Evolutionary conservation across 1,140 invertebrate genomes (phyloP).

Genomic region (Lysiphlebus fabarum): DNA sequence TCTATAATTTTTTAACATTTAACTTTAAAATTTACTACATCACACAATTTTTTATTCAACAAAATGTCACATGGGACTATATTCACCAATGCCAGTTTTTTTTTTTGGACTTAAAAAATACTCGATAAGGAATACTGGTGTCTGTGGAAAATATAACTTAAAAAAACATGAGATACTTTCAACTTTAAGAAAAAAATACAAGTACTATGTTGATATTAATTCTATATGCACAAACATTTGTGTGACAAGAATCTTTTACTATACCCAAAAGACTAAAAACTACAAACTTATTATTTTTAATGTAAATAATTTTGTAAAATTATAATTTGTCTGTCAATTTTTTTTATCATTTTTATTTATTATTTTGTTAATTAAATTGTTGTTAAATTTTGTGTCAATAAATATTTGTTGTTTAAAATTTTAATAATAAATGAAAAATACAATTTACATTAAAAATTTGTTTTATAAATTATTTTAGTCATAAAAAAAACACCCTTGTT

Average conservation of each 20-base stretch:
- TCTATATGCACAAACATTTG: conserved; percentile 49
- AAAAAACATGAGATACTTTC: conserved; percentile 44
- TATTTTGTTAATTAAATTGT: background rate
- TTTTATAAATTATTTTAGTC: too few species aligned
- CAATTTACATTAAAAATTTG: too few species aligned
- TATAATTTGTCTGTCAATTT: background rate
- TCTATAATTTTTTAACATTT: conserved; percentile 16
- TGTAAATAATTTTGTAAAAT: background rate
- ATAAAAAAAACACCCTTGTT: too few species aligned
- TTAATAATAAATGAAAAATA: too few species aligned
- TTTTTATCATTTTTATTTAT: background rate
- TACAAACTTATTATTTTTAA: conserved; percentile 1
- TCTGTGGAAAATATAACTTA: conserved; percentile 32
- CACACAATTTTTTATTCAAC: conserved; percentile 27
- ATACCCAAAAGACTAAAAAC: conserved; percentile 37
- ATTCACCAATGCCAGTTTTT: conserved; percentile 1
- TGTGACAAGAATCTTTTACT: conserved; percentile 52
- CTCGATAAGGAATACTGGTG: conserved; percentile 43
- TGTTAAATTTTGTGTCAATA: too few species aligned
- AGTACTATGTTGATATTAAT: conserved; percentile 32
- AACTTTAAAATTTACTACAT: conserved; percentile 44
- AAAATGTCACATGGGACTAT: conserved; percentile 10
- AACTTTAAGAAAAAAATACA: conserved; percentile 34
- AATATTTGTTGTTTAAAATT: too few species aligned
- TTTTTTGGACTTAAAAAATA: conserved; percentile 22